Base-by-base conservation (phyloP, 1,140 invertebrate species). In the Heliconius hewitsoni region DNA sequence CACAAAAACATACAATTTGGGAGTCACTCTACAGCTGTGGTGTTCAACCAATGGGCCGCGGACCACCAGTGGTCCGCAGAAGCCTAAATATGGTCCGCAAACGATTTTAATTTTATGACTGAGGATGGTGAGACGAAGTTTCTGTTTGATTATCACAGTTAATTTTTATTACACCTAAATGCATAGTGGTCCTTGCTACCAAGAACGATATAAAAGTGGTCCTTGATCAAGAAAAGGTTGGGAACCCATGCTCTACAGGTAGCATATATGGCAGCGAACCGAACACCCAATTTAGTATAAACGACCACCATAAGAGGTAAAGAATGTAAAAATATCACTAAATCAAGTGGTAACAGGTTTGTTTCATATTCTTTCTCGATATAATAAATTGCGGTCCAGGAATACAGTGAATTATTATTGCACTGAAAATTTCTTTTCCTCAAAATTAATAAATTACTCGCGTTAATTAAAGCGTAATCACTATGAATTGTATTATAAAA, bases 251-350 rank as follows among this genome's bases (percentile, higher is more conserved):
- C 72, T 79, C 78, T 76, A 79, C 78, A 46, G 66, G 78, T 74
- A 23, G 50, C 78, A 39, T 79, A 75, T 79, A 79, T 72, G 78
- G 78, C 27, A 13, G 30, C 52, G 66, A 27, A 50, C 30, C 50
- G 74, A 57, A 75, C 73, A 79, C 73, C 78, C 74, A 74, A 79
- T 79, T 75, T 76, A 79, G 74, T 57, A 52, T 71, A n/a, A 55
- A 70, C 74, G 37, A 74, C 78, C 70, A 13, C 78, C 78, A 72
- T 76, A 79, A 72, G 50, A 39, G 78, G 50, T 19, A 34, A 72
- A 75, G 73, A 75, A 79, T 79, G 37, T 76, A 74, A 76, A 76
- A 79, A 79, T 76, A 42, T 79, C 78, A 72, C 74, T 71, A 76
- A 79, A 75, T 79, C 70, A 50, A 66, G 60, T 16, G 23, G 60